These are phyloP conservation scores for Myrmecophaga tridactyla DNA, from an alignment of 2,113 vertebrate species.

Conservation along the genomic window DNA sequence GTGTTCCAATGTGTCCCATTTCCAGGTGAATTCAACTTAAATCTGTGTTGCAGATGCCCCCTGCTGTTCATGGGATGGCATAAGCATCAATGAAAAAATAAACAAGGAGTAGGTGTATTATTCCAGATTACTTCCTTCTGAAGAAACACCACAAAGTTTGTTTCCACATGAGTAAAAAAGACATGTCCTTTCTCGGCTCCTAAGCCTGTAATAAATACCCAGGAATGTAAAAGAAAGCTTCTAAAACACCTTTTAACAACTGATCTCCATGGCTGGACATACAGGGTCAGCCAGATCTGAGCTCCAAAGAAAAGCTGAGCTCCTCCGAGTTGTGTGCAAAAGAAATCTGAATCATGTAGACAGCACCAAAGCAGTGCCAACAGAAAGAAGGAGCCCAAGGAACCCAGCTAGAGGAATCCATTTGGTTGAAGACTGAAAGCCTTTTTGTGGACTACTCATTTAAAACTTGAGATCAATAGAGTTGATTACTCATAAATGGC, in stretches of 20 bases:
- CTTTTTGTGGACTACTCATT: not conserved
- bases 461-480: not conserved
- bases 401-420: not conserved
- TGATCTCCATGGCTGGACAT: not conserved
- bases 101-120: too few species aligned
- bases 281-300: not conserved
- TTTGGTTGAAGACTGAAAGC: not conserved
- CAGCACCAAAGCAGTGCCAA: not conserved
- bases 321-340: not conserved
- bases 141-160: not conserved
- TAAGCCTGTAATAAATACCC: not conserved
- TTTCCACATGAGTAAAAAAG: not conserved
- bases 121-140: not conserved
- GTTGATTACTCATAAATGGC: not conserved
- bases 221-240: not conserved
- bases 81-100: not conserved
- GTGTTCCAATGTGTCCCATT: not conserved
- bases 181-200: not conserved
- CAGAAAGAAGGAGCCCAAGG: not conserved
- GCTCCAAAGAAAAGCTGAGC: not conserved
- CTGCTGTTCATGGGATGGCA: not conserved
- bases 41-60: not conserved
- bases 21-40: not conserved
- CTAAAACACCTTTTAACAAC: not conserved
- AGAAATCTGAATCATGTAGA: not conserved